Evolutionary conservation across 2,797 vertebrate species (phyloP).

Genomic region (Aselliscus stoliczkanus): DNA sequence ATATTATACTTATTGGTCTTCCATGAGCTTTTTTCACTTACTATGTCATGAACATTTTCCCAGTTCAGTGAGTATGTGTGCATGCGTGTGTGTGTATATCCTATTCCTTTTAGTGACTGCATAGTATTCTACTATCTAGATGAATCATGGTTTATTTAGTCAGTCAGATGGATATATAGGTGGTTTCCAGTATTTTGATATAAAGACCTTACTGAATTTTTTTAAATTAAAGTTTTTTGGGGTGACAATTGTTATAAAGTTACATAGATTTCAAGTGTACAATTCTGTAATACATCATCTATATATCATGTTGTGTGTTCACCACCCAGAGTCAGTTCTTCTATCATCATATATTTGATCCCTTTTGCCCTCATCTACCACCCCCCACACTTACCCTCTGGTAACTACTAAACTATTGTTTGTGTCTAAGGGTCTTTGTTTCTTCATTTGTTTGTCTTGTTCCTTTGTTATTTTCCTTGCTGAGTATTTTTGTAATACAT

Average conservation of each 20-base stretch:
- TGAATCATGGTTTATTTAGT: not conserved
- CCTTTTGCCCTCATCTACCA: too few relatives aligned
- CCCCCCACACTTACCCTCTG: too few relatives aligned
- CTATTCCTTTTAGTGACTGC: not conserved
- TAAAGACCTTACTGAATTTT: not conserved
- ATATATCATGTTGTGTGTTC: too few relatives aligned
- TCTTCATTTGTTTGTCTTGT: too few relatives aligned
- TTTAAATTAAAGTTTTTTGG: not conserved
- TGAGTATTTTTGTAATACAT: not conserved
- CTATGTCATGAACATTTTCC: not conserved
- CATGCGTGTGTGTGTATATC: not conserved
- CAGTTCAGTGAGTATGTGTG: not conserved
- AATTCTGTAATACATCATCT: too few relatives aligned
- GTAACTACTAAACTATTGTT: too few relatives aligned
- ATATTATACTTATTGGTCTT: not conserved
- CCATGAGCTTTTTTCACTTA: not conserved
- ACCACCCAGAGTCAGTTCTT: too few relatives aligned
- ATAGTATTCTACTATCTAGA: not conserved
- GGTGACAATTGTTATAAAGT: too few relatives aligned
- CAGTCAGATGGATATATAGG: not conserved
- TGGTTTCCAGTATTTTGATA: not conserved
- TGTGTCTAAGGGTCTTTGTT: too few relatives aligned
- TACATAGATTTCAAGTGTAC: too few relatives aligned
- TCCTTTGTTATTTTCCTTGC: not conserved
- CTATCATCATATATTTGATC: too few relatives aligned